Evolutionary conservation across 2,888 invertebrate genomes (phyloP).

Genomic region (Drosophila mimetica): DNA sequence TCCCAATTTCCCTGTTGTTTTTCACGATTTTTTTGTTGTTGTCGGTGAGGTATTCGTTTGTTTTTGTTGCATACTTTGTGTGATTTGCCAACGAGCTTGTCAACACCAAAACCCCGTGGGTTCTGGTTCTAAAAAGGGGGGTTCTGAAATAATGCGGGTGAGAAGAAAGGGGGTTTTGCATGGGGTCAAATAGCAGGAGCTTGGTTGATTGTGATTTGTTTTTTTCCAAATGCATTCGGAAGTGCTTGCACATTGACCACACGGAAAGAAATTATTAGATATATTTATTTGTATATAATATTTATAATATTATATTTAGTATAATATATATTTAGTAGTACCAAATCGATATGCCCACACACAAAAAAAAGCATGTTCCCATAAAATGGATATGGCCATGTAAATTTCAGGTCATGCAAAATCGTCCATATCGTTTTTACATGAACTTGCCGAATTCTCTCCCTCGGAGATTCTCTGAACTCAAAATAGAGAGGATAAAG

Average conservation of each 20-base stretch:
- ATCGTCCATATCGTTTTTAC: too few species aligned
- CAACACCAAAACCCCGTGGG: slow-evolving; percentile 30
- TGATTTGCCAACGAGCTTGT: slow-evolving; percentile 46
- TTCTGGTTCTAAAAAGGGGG: not conserved
- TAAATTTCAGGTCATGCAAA: too few species aligned
- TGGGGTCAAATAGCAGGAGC: not conserved
- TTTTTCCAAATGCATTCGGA: slow-evolving; percentile 8
- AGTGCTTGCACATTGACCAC: slow-evolving; percentile 7
- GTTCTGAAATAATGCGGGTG: not conserved
- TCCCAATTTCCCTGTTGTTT: slow-evolving; percentile 14
- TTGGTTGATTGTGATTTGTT: slow-evolving; percentile 23
- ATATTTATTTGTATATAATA: not conserved
- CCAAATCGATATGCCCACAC: too few species aligned
- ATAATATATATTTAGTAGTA: too few species aligned
- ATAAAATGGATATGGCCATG: too few species aligned
- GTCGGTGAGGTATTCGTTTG: slow-evolving; percentile 11
- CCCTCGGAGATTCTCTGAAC: too few species aligned
- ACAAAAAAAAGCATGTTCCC: too few species aligned
- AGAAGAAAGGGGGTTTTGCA: not conserved
- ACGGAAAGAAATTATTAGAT: not conserved
- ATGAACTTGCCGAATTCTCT: too few species aligned
- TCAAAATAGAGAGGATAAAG: too few species aligned
- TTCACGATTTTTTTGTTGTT: slow-evolving; percentile 12
- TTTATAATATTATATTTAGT: not conserved
- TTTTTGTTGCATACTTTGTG: slow-evolving; percentile 35